phyloP scores from a whole-genome alignment of 2,797 vertebrate genomes.

The Sorex maritimensis region DNA sequence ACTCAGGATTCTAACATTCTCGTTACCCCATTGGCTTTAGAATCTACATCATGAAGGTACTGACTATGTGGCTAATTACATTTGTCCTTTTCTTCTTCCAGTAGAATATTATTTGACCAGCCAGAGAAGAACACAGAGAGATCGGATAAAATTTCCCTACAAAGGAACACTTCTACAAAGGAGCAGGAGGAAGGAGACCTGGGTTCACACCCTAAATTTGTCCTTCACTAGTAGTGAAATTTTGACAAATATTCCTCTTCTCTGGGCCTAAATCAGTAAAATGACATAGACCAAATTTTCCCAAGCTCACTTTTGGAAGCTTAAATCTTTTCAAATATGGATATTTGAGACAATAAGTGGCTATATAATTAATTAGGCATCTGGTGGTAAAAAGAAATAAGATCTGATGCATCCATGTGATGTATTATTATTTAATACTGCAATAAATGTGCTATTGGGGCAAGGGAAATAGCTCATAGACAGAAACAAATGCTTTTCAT shows the following conservation, averaged over 20 bases:
- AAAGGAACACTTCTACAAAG: too few relatives aligned
- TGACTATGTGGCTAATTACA: too few relatives aligned
- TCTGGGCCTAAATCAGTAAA: constrained; percentile 40
- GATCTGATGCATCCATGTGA: neutral
- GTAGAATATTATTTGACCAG: too few relatives aligned
- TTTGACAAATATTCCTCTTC: neutral
- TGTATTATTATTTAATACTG: neutral
- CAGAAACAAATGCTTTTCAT: too few relatives aligned
- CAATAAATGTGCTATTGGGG: too few relatives aligned
- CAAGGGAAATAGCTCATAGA: too few relatives aligned
- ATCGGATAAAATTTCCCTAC: too few relatives aligned
- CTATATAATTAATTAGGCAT: neutral
- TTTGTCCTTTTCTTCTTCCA: too few relatives aligned
- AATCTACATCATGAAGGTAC: too few relatives aligned
- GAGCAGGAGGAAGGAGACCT: neutral
- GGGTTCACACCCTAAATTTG: neutral
- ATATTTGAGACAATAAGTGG: neutral
- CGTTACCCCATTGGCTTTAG: too few relatives aligned
- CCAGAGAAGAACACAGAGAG: too few relatives aligned
- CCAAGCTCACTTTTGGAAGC: constrained; percentile 29
- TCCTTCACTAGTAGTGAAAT: neutral
- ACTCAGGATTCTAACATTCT: too few relatives aligned
- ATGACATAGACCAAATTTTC: constrained; percentile 33
- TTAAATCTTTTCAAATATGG: constrained; percentile 47
- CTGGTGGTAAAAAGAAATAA: constrained; percentile 36